Evolutionary conservation across 2,797 vertebrate genomes (phyloP), one percentile per base, ranked within the genome.

Genomic region (Schizopygopsis pylzovi): DNA sequence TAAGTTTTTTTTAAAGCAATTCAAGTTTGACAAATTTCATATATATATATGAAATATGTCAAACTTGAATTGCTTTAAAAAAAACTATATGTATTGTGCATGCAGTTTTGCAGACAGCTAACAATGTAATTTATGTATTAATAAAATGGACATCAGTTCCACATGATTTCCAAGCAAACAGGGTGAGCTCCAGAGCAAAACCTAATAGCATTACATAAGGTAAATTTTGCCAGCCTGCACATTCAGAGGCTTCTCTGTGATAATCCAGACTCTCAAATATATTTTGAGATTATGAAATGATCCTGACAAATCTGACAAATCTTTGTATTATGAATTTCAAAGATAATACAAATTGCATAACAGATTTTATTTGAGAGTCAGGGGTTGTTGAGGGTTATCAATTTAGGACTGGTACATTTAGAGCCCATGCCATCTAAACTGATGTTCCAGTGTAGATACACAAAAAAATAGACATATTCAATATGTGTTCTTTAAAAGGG

Each of bases 201-300:
- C 13, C 68, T 72, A 79, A 80, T 79, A 80, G 13, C 79, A 89
- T 93, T 93, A 92, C 82, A 89, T 89, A 93, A 94, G 52, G 9
- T 49, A 87, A 79, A 91, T 70, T 63, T 45, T 78, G 87, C 13
- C 73, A 86, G 78, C 84, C 86, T 63, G 90, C 77, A 91, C 86
- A 85, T 91, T 92, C 91, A 85, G 18, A 71, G 76, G 39, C 63
- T 89, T 86, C 63, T 65, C 76, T 79, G 52, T 65, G 71, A 85
- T 83, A 87, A 83, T 86, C 87, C 9, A 86, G 56, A 41, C 2
- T 25, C 79, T 47, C 71, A 90, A 92, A 92, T 91, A 87, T 90
- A 88, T 86, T 85, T 89, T 72, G 18, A 87, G 90, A 93, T 90
- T 89, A 89, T 70, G 49, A 89, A 33, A 86, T 71, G 77, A 81